phyloP scores from a whole-genome alignment of 2,797 vertebrate species.

The Cyprinella venusta region DNA sequence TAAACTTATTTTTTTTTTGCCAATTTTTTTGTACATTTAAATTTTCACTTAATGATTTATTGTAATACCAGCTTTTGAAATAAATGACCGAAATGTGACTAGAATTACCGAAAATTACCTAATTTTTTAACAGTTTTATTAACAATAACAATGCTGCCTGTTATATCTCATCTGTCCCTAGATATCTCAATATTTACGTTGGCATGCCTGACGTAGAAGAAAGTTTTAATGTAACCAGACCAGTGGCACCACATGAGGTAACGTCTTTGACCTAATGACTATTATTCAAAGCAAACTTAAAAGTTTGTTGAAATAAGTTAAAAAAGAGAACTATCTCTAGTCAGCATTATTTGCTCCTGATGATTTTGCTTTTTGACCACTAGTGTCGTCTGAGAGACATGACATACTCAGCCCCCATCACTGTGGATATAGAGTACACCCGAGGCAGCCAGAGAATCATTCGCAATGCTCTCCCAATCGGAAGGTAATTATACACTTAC shows the following conservation, averaged over 20 bases:
- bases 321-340: background rate
- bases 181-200: conserved; percentile 98
- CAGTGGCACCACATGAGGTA: conserved; percentile 97
- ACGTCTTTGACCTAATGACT: background rate
- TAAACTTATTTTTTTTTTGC: background rate
- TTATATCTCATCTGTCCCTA: conserved; percentile 58
- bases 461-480: conserved; percentile 93
- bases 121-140: background rate
- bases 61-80: background rate
- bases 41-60: background rate
- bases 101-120: background rate
- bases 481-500: conserved; percentile 78
- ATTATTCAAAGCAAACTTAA: background rate
- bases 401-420: conserved; percentile 96
- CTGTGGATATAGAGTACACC: conserved; percentile 98
- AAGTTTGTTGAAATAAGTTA: background rate
- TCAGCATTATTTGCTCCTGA: background rate
- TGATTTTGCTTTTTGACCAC: conserved; percentile 43
- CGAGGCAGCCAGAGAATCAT: conserved; percentile 98
- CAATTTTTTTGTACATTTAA: background rate
- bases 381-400: conserved; percentile 97
- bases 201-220: conserved; percentile 97
- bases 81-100: background rate
- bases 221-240: conserved; percentile 97
- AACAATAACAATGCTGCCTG: background rate